These are phyloP conservation scores for Guaruba guarouba DNA, from an alignment of 2,113 vertebrate species.

Conservation along the genomic window DNA sequence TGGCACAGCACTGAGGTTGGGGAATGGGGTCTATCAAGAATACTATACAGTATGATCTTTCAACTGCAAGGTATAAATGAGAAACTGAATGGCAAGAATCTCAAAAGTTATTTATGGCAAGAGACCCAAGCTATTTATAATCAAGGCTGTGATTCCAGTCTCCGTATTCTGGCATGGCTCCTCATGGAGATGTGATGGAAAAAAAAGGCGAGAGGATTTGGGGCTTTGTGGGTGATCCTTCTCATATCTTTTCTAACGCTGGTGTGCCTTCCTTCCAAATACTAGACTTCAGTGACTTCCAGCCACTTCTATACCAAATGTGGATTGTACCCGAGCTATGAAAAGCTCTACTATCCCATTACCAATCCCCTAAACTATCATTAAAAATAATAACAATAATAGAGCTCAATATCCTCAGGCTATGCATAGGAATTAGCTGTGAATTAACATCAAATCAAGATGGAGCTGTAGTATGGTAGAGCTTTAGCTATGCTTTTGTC, in stretches of 20 bases:
- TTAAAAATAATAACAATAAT: neutral
- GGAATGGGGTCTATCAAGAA: neutral
- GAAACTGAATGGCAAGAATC: neutral
- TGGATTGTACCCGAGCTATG: neutral
- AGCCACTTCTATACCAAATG: neutral
- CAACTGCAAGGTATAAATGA: neutral
- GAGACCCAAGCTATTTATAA: neutral
- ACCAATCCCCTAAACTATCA: neutral
- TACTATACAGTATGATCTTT: neutral
- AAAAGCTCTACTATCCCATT: neutral
- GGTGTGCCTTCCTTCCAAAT: neutral
- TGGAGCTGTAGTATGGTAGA: neutral
- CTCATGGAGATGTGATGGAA: neutral
- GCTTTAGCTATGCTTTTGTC: neutral
- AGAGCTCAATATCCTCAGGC: neutral
- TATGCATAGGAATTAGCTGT: neutral
- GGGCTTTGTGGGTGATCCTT: neutral
- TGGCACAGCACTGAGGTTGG: neutral
- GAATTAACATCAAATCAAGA: neutral
- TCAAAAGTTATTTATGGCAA: neutral
- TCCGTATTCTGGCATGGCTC: neutral
- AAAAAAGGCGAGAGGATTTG: neutral
- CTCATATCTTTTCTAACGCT: neutral
- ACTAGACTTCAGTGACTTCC: neutral
- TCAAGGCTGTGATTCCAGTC: neutral